These are phyloP conservation scores for Sebastes wilsoni DNA, from an alignment of 2,797 vertebrate species.

Conservation along the genomic window DNA sequence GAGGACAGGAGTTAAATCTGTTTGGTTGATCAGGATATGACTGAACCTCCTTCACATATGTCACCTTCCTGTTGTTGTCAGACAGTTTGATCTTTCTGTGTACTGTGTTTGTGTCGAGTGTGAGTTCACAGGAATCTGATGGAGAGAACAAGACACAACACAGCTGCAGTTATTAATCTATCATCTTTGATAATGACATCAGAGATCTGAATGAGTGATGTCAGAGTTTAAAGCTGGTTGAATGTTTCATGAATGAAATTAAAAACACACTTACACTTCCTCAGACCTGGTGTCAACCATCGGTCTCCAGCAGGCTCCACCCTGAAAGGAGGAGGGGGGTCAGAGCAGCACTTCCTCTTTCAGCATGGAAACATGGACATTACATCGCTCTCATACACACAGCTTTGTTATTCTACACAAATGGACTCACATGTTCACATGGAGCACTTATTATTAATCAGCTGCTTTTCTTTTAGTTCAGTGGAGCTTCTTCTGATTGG, in stretches of 20 bases:
- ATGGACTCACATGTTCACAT: too few relatives aligned
- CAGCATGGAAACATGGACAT: too few relatives aligned
- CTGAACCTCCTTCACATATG: too few relatives aligned
- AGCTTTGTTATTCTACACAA: too few relatives aligned
- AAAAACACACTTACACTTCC: not conserved
- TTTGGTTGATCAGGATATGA: too few relatives aligned
- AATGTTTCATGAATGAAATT: not conserved
- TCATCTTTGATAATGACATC: not conserved
- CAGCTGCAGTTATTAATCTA: not conserved
- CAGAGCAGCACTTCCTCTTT: too few relatives aligned
- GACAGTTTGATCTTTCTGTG: not conserved
- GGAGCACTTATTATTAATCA: too few relatives aligned
- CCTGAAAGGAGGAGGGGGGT: not conserved
- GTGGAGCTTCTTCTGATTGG: too few relatives aligned
- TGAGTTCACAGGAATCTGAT: not conserved
- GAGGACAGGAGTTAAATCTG: too few relatives aligned
- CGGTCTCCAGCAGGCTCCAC: not conserved
- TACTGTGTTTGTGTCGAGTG: not conserved
- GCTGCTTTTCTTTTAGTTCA: too few relatives aligned
- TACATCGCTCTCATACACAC: too few relatives aligned
- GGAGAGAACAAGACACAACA: not conserved
- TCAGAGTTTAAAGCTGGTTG: not conserved
- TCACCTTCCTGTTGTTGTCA: too few relatives aligned
- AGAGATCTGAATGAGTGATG: not conserved
- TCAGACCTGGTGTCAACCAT: slow-evolving; percentile 5